Evolutionary conservation across 2,113 vertebrate genomes (phyloP).

Genomic region (Dipodomys spectabilis): DNA sequence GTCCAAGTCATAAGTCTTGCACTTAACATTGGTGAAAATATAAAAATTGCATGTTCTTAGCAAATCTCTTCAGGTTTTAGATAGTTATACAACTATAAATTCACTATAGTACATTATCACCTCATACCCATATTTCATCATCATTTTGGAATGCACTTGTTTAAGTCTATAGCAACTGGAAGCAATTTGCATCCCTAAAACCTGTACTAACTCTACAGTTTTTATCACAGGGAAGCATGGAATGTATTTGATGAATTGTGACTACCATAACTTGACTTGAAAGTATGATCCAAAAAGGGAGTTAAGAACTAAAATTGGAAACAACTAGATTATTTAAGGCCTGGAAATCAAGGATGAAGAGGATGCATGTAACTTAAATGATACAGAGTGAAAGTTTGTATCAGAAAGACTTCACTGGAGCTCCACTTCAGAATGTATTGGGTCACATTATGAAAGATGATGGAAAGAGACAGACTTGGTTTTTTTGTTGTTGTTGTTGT

Average conservation of each 20-base stretch:
- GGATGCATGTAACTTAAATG: neutral
- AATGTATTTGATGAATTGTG: neutral
- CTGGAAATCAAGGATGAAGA: neutral
- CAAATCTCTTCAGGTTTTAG: neutral
- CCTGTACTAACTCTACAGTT: neutral
- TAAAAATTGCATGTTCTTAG: neutral
- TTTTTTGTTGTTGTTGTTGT: too few relatives aligned
- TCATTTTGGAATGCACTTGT: neutral
- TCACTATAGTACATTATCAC: neutral
- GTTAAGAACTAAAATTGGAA: slow-evolving; percentile 27
- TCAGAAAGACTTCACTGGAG: neutral
- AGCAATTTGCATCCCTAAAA: neutral
- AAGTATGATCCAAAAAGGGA: neutral
- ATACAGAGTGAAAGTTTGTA: neutral
- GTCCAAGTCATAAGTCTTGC: neutral
- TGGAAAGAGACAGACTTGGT: neutral
- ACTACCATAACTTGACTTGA: neutral
- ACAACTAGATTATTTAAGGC: neutral
- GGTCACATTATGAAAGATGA: neutral
- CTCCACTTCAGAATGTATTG: neutral
- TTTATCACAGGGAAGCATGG: neutral
- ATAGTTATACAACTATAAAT: neutral
- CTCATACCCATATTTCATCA: neutral
- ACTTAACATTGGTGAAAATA: neutral
- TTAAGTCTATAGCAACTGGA: neutral